Percentiles rank a stretch among this genome's conserved stretches.
Evolutionary conservation across 2,113 vertebrate species (phyloP).

Genomic region (Mirza zaza): DNA sequence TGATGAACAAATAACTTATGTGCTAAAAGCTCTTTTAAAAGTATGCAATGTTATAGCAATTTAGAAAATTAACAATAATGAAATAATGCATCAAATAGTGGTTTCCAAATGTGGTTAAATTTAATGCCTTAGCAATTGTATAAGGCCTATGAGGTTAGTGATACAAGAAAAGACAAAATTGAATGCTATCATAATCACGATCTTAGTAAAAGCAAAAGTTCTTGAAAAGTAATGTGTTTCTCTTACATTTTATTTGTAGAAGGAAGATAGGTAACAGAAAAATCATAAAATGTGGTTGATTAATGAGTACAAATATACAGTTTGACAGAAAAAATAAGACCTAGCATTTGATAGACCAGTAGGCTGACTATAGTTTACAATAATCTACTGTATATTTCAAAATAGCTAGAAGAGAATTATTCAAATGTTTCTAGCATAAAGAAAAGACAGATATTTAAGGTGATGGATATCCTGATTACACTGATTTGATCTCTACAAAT

Average conservation of each 20-base stretch:
- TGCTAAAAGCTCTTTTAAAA: not conserved
- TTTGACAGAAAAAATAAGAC: not conserved
- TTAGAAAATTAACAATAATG: constrained; percentile 11
- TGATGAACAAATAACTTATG: not conserved
- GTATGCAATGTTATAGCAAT: not conserved
- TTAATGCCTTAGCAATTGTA: not conserved
- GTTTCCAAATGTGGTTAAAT: not conserved
- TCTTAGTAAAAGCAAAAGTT: not conserved
- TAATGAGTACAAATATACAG: not conserved
- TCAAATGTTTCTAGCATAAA: not conserved
- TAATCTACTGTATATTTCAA: not conserved
- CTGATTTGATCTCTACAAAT: not conserved
- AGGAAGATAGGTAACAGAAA: not conserved
- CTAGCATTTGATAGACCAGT: not conserved
- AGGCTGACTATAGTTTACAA: not conserved
- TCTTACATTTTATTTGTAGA: not conserved
- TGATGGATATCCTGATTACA: not conserved
- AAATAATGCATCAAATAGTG: constrained; percentile 12
- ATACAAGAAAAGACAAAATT: not conserved
- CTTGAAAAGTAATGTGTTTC: constrained; percentile 4
- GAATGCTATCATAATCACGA: not conserved
- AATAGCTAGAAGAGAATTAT: not conserved
- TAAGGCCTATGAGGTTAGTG: not conserved
- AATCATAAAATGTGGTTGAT: not conserved
- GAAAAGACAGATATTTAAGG: not conserved